Percentiles rank a stretch among this genome's conserved stretches.
phyloP scores from a whole-genome alignment of 2,888 invertebrate genomes.

The Pterostichus madidus region DNA sequence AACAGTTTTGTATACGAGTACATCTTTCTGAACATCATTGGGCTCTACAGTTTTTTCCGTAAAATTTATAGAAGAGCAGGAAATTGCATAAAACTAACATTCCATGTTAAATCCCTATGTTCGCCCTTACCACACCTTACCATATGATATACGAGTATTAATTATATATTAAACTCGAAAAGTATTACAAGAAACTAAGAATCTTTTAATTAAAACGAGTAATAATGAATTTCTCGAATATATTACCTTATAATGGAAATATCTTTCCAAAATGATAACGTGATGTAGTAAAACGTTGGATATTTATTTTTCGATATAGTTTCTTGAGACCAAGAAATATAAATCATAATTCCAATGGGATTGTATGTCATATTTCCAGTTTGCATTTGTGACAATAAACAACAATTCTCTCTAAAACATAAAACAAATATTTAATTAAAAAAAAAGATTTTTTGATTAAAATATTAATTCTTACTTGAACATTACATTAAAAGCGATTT shows the following conservation, averaged over 20 bases:
- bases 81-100: too few species aligned
- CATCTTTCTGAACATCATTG: too few species aligned
- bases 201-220: background rate
- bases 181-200: background rate
- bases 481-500: constrained; percentile 68
- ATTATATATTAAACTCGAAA: too few species aligned
- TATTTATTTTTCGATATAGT: constrained; percentile 45
- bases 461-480: constrained; percentile 72
- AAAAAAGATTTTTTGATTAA: too few species aligned
- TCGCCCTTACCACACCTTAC: too few species aligned
- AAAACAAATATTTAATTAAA: constrained; percentile 29
- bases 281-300: constrained; percentile 70
- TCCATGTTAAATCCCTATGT: too few species aligned
- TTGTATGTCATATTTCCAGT: constrained; percentile 73
- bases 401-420: constrained; percentile 75
- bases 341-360: constrained; percentile 75
- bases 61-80: too few species aligned
- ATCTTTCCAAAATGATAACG: constrained; percentile 34
- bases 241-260: constrained; percentile 15
- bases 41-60: too few species aligned
- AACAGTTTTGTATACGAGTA: too few species aligned
- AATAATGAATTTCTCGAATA: background rate
- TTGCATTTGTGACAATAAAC: constrained; percentile 75
- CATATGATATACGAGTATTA: too few species aligned
- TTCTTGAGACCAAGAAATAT: constrained; percentile 67